phyloP scores from a whole-genome alignment of 1,140 invertebrate genomes.

The Matsumurasca onukii region DNA sequence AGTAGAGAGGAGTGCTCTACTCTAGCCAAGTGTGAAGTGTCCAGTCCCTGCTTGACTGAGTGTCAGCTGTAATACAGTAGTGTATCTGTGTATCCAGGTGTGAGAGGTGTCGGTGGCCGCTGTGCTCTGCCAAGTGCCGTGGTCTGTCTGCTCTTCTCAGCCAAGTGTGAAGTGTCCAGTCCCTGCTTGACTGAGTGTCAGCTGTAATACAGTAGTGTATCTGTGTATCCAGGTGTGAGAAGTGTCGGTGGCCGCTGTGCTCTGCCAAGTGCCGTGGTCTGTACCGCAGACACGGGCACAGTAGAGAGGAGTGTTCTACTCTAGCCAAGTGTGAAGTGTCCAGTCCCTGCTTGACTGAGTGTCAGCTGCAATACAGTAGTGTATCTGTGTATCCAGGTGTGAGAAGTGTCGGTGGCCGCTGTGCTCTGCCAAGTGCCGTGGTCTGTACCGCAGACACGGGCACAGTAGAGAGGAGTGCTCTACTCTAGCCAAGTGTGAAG shows the following conservation, averaged over 20 bases:
- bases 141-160: constrained; percentile 49
- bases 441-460: neutral
- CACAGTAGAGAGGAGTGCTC: neutral
- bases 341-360: neutral
- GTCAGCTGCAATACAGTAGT: neutral
- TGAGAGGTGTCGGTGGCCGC: constrained; percentile 61
- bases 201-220: too few relatives aligned
- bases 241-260: neutral
- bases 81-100: too few relatives aligned
- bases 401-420: too few relatives aligned
- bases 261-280: neutral
- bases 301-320: neutral
- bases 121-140: constrained; percentile 58
- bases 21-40: constrained; percentile 42
- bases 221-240: neutral
- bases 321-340: neutral
- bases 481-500: neutral
- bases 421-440: neutral
- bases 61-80: neutral
- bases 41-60: neutral
- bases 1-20: constrained; percentile 57
- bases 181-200: too few relatives aligned
- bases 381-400: too few relatives aligned
- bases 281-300: neutral
- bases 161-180: constrained; percentile 45